A percentile compares a stretch with the other conserved stretches of the same genome.
phyloP scores from a whole-genome alignment of 2,888 invertebrate species.

The Meta bourneti region DNA sequence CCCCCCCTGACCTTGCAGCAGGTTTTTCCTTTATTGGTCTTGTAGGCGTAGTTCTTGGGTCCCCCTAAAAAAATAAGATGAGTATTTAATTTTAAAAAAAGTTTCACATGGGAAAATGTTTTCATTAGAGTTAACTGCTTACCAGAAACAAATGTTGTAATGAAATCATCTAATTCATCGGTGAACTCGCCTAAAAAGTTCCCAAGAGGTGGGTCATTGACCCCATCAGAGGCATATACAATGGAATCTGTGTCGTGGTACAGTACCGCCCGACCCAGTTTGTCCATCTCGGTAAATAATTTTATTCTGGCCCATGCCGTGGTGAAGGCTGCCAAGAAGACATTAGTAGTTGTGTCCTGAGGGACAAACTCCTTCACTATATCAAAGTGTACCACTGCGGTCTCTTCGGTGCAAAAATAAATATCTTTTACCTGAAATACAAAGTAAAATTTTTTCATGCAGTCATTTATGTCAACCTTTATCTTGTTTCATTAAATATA shows the following conservation, averaged over 20 bases:
- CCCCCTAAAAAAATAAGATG: constrained; percentile 54
- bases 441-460: too few species aligned
- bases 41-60: constrained; percentile 52
- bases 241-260: constrained; percentile 40
- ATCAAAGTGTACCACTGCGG: constrained; percentile 13
- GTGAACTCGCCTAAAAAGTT: constrained; percentile 21
- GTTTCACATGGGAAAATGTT: not conserved
- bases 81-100: too few species aligned
- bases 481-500: not conserved
- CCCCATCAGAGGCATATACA: not conserved
- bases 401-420: constrained; percentile 5
- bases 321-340: constrained; percentile 54
- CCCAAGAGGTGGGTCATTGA: constrained; percentile 16
- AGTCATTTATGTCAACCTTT: too few species aligned
- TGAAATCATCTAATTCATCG: constrained; percentile 17
- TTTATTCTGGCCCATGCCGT: constrained; percentile 12
- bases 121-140: constrained; percentile 5
- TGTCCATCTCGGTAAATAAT: constrained; percentile 11
- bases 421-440: constrained; percentile 25
- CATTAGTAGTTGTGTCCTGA: constrained; percentile 20
- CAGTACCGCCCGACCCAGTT: constrained; percentile 7
- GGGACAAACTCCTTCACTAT: not conserved
- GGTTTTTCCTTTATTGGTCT: not conserved
- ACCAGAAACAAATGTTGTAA: constrained; percentile 31
- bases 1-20: constrained; percentile 27